These are phyloP conservation scores for Labrus mixtus DNA, from an alignment of 2,113 vertebrate genomes.

Conservation along the genomic window DNA sequence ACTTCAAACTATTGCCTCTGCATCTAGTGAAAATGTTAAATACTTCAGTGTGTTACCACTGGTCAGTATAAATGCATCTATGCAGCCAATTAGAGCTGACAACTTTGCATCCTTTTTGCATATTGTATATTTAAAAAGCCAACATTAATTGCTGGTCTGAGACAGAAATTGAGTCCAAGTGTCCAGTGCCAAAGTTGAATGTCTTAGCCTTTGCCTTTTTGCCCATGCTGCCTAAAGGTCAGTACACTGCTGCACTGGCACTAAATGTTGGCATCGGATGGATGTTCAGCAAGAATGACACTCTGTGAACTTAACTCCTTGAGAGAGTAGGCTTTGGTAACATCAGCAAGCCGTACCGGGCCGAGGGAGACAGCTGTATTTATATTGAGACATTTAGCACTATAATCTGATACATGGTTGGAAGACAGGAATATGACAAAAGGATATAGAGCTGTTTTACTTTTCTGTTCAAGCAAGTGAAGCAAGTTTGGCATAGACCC, in stretches of 20 bases:
- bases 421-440: slow-evolving; percentile 15
- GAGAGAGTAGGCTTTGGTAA: not conserved
- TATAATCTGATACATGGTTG: not conserved
- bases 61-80: too few species aligned
- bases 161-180: slow-evolving; percentile 6
- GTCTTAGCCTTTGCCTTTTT: slow-evolving; percentile 17
- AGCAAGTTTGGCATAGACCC: slow-evolving; percentile 25
- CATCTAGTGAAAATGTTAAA: too few species aligned
- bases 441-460: slow-evolving; percentile 27
- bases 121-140: not conserved
- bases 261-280: slow-evolving; percentile 20
- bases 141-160: not conserved
- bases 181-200: slow-evolving; percentile 19
- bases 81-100: too few species aligned
- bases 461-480: slow-evolving; percentile 14
- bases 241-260: slow-evolving; percentile 3
- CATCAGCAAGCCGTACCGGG: not conserved
- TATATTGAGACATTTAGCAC: not conserved
- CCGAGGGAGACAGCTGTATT: not conserved
- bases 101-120: not conserved
- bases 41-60: too few species aligned
- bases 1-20: too few species aligned
- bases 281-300: slow-evolving; percentile 21
- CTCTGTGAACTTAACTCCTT: not conserved
- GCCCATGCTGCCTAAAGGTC: slow-evolving; percentile 35